Percentiles rank a stretch among this genome's conserved stretches.
Evolutionary conservation across 2,888 invertebrate genomes (phyloP).

Genomic region (Lasioglossum villosulum): DNA sequence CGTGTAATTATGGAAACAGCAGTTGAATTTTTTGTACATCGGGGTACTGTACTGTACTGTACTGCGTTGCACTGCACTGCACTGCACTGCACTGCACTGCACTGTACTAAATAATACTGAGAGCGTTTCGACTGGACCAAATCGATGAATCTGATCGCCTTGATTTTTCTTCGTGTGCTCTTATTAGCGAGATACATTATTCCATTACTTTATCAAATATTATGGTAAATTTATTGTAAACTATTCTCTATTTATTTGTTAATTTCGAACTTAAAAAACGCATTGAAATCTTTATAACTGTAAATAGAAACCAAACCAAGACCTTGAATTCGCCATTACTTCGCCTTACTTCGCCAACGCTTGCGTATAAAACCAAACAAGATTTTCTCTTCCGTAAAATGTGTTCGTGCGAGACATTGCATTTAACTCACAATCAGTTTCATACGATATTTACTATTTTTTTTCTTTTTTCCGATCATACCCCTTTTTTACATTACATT

Average conservation of each 20-base stretch:
- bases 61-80: neutral
- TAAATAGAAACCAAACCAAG: conserved; percentile 31
- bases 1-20: conserved; percentile 29
- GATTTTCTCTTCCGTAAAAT: conserved; percentile 33
- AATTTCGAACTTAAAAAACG: conserved; percentile 16
- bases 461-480: conserved; percentile 1
- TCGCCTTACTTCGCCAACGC: conserved; percentile 14
- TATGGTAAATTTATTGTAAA: conserved; percentile 12
- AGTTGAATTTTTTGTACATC: conserved; percentile 32
- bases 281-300: conserved; percentile 33
- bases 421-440: conserved; percentile 53
- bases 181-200: conserved; percentile 20
- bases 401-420: conserved; percentile 30
- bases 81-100: too few species aligned
- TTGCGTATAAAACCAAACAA: conserved; percentile 48
- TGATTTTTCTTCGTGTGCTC: conserved; percentile 8
- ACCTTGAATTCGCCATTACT: neutral
- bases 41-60: conserved; percentile 4
- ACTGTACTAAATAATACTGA: conserved; percentile 7
- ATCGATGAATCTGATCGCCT: conserved; percentile 14
- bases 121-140: conserved; percentile 27
- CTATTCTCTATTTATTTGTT: conserved; percentile 27
- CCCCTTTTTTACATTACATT: neutral
- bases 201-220: conserved; percentile 6
- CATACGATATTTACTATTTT: conserved; percentile 17